Evolutionary conservation across 2,888 invertebrate species (phyloP), one percentile per base, ranked within the genome.

Genomic region (Drosophila greeni): DNA sequence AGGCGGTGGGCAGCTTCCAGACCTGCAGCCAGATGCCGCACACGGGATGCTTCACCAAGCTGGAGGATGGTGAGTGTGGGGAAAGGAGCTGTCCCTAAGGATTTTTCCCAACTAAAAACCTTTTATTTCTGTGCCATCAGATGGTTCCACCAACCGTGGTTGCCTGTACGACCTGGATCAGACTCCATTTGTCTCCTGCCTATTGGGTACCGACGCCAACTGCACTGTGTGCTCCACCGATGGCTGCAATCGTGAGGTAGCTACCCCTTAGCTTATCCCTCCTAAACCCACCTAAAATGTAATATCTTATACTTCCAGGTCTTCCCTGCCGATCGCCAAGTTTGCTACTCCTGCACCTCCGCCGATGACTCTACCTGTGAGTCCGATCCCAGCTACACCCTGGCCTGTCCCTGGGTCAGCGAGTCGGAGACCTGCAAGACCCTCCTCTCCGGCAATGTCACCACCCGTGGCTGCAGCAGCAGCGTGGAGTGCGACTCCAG

Each of bases 181-280:
- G 24, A 23, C 73, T 2, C 70, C 78, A 1, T 88, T 87, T 45
- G 79, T 71, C 7, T 66, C 37, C 37, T 88, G 87, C 53, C 60
- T 87, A 1, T 54, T 85, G 33, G 86, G 84, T 16, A 82, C 42
- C 9, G 81, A 82, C 52, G 56, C 65, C 1, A 81, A 84, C 34
- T 87, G 88, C 39, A 45, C 70, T 0, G 20, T 77, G 2, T 87
- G 88, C 40, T 20, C 43, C 16, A 62, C 70, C 11, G 66, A 80
- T 64, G 86, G 83, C 14, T 88, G 87, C 57, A 88, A 88, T 64
- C 77, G 82, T 14, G 74, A 82, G 77, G 87, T 87, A 65, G 59
- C 49, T 5, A n/a, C 1, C 2, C 14, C 3, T 16, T 12, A 12
- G 3, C 14, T 23, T 8, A 23, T 1, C 0, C 11, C 4, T 3